Evolutionary conservation across 2,888 invertebrate species (phyloP), one percentile per base, ranked within the genome.

Genomic region (Heliconius cydno): DNA sequence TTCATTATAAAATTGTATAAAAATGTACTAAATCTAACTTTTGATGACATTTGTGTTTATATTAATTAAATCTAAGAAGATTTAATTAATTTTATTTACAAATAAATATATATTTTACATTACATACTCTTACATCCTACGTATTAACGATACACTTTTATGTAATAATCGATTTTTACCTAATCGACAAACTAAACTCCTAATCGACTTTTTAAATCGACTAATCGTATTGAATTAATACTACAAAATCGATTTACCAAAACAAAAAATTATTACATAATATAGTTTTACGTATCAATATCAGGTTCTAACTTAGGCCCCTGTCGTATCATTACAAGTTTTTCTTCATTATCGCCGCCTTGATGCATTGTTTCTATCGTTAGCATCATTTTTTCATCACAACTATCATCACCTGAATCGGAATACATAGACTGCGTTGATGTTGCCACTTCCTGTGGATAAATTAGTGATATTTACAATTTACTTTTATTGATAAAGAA

Each of bases 301-400:
- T 93, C 93, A 0, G 90, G 86, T 76, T 94, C 93, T 75, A 92
- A 79, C 85, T 94, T 94, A 52, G 89, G 85, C 2, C 89, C 90
- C 22, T 91, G 90, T 38, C 92, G 85, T 83, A 93, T 89, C 88
- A 92, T 88, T 79, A 92, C 90, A 65, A 94, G 86, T 78, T 95
- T 92, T 79, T 93, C 96, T 1, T 96, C 92, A 19, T 90, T 94
- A 77, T 96, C 96, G 15, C 92, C 94, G 0, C 96, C 96, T 7
- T 96, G 95, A 84, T 96, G 96, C n/a, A 93, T 91, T 0, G 97
- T 96, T 81, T 94, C 94, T 75, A 97, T 96, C 10, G 97, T 96
- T 10, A 97, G 96, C 95, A 97, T 97, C 96, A 97, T 97, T 89
- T 97, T 97, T 85, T 97, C 97, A 84, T 97, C 97, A 84, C 96